phyloP scores from a whole-genome alignment of 2,797 vertebrate genomes.

The Lacerta bilineata region DNA sequence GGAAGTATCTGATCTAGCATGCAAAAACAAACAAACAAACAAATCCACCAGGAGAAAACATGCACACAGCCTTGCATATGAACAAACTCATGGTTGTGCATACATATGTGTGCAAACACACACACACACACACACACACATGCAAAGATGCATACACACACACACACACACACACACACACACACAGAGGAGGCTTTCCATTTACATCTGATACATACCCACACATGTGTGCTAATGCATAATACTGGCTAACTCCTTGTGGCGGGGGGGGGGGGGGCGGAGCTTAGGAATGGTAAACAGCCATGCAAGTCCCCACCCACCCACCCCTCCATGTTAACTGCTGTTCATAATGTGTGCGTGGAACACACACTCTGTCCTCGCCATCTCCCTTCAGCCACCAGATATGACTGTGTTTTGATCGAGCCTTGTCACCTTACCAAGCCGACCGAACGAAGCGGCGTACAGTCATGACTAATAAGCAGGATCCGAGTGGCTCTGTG shows the following conservation, averaged over 20 bases:
- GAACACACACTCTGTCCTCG: too few species aligned
- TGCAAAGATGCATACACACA: neutral
- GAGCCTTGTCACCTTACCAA: too few species aligned
- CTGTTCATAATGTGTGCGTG: neutral
- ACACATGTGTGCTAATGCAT: neutral
- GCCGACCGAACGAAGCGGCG: neutral
- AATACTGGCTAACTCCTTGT: neutral
- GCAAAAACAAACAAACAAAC: too few species aligned
- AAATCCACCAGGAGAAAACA: neutral
- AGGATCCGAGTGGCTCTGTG: neutral
- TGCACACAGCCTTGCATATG: neutral
- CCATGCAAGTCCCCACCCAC: too few species aligned
- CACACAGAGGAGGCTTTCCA: neutral
- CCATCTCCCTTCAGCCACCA: neutral
- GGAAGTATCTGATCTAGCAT: neutral
- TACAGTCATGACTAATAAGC: neutral
- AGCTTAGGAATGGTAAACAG: neutral
- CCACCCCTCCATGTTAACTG: neutral
- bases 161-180: neutral
- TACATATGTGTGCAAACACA: too few species aligned
- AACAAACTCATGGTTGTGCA: too few species aligned
- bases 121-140: neutral
- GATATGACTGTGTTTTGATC: neutral
- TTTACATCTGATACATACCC: neutral
- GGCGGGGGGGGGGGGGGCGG: rapidly evolving